A percentile compares a stretch with the other conserved stretches of the same genome.
Conservation (phyloP, 2,888 invertebrate genomes). For the Sycophila texana region DNA sequence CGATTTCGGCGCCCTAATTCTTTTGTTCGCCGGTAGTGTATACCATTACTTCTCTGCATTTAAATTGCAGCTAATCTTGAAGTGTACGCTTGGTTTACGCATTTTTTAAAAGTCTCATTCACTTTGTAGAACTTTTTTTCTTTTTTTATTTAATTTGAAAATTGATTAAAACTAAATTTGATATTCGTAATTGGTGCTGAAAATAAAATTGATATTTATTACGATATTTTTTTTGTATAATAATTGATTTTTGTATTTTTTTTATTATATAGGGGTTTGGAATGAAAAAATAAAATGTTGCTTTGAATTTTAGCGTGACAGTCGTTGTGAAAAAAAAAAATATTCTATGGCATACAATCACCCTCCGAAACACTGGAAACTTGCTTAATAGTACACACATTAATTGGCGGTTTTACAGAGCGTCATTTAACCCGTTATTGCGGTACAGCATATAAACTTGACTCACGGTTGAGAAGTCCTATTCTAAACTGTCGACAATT, state of each 20-base stretch:
- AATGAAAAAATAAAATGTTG: no score
- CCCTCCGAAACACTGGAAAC: background rate
- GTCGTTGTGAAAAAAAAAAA: background rate
- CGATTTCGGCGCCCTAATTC: constrained; percentile 17
- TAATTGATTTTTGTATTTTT: no score
- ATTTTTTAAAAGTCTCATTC: background rate
- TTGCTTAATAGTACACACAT: constrained; percentile 9
- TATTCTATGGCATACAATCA: background rate
- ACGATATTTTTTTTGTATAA: no score
- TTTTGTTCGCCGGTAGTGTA: constrained; percentile 11
- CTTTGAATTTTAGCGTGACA: background rate
- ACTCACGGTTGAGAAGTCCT: constrained; percentile 11
- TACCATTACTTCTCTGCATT: background rate
- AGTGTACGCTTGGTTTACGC: background rate
- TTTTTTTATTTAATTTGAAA: no score
- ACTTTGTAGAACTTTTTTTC: no score
- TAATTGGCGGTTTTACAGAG: constrained; percentile 37
- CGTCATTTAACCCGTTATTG: constrained; percentile 11
- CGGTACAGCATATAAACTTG: constrained; percentile 19
- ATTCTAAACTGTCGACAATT: constrained; percentile 27
- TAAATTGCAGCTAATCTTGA: constrained; percentile 8
- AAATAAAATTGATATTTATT: no score
- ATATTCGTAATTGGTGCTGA: no score
- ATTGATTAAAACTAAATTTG: no score
- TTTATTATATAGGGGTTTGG: no score